A percentile compares a stretch with the other conserved stretches of the same genome.
phyloP scores from a whole-genome alignment of 2,797 vertebrate genomes.

The Parauchenoglanis punctatus region DNA sequence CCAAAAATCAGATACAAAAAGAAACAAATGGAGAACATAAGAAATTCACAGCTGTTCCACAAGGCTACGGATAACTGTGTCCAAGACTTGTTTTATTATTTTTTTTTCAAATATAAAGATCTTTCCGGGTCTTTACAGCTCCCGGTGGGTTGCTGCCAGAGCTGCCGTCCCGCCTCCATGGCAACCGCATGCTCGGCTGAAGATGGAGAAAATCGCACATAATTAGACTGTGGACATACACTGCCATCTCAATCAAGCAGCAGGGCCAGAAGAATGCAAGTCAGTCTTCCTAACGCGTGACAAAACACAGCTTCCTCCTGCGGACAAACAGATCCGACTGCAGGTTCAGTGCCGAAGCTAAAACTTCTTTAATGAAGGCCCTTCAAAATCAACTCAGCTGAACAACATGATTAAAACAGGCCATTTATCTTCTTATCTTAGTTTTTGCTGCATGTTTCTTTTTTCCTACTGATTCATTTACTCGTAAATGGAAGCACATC shows the following conservation, averaged over 20 bases:
- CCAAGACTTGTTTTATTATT: constrained; percentile 29
- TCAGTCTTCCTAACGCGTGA: constrained; percentile 61
- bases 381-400: constrained; percentile 10
- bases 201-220: constrained; percentile 67
- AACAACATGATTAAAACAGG: constrained; percentile 16
- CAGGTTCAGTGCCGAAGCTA: not conserved
- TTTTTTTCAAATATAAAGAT: constrained; percentile 31
- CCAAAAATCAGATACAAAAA: not conserved
- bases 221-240: constrained; percentile 72
- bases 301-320: constrained; percentile 33
- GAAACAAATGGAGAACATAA: not conserved
- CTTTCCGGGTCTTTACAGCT: constrained; percentile 48
- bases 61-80: constrained; percentile 15
- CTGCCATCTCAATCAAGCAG: constrained; percentile 64
- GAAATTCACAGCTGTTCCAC: constrained; percentile 25
- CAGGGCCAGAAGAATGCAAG: constrained; percentile 38
- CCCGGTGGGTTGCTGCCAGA: constrained; percentile 35
- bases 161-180: constrained; percentile 61
- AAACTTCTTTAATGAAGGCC: not conserved
- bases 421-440: not conserved
- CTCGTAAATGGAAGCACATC: not conserved
- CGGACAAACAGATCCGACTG: constrained; percentile 15
- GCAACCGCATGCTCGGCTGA: constrained; percentile 67
- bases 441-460: not conserved
- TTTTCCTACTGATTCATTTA: not conserved